Percentiles rank a stretch among this genome's conserved stretches.
Conservation (phyloP, 37 sponge, comb jelly and placozoan genomes). For the Chondrosia reniformis region DNA sequence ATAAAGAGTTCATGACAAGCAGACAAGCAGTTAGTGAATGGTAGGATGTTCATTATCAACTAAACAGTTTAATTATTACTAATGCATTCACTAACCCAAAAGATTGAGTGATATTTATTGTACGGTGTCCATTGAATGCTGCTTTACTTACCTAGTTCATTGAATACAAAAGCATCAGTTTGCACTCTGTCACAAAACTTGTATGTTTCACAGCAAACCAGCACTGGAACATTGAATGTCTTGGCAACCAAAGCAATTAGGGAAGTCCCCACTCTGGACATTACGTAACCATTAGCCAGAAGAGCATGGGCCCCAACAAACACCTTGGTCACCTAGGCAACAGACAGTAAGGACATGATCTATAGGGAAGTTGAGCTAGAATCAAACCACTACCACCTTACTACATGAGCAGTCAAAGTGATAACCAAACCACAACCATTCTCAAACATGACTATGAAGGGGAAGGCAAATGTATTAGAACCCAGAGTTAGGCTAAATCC, state of each 20-base stretch:
- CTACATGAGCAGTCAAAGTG: too few relatives aligned
- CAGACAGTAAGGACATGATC: neutral
- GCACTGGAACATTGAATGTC: slow-evolving; percentile 92
- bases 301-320: slow-evolving; percentile 86
- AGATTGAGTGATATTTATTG: neutral
- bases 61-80: neutral
- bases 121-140: too few relatives aligned
- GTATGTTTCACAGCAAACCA: slow-evolving; percentile 99
- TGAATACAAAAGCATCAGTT: slow-evolving; percentile 92
- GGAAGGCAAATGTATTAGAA: too few relatives aligned
- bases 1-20: too few relatives aligned
- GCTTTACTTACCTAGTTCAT: slow-evolving; percentile 86
- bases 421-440: too few relatives aligned
- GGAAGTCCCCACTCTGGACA: slow-evolving; percentile 91
- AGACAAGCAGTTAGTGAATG: too few relatives aligned
- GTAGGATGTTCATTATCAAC: neutral
- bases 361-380: too few relatives aligned
- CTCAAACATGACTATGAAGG: too few relatives aligned
- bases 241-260: slow-evolving; percentile 89
- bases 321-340: slow-evolving; percentile 80
- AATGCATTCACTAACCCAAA: neutral
- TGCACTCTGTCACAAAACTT: slow-evolving; percentile 97
- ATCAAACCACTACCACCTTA: too few relatives aligned
- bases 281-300: slow-evolving; percentile 95
- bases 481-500: too few relatives aligned